phyloP scores from a whole-genome alignment of 2,797 vertebrate genomes.

The Danio kyathit region DNA sequence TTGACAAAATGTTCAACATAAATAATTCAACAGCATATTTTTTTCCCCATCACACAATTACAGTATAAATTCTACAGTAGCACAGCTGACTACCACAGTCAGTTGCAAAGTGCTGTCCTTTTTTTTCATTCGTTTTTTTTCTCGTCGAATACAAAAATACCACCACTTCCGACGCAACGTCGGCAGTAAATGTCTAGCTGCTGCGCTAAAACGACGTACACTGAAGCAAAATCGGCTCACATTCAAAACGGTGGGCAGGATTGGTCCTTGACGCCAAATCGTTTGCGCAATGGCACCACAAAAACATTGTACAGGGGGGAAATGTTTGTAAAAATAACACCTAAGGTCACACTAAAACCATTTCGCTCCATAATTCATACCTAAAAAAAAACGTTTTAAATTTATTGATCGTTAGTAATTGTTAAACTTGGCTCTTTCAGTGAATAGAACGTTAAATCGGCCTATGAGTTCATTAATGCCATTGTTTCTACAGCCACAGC shows the following conservation, averaged over 20 bases:
- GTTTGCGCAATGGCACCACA: constrained; percentile 25
- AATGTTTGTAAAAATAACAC: constrained; percentile 1
- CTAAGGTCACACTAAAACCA: not conserved
- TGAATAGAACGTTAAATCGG: too few relatives aligned
- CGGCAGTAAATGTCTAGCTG: constrained; percentile 64
- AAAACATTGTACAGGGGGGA: not conserved
- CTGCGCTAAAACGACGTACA: constrained; percentile 59
- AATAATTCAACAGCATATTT: constrained; percentile 71
- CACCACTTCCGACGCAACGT: constrained; percentile 56
- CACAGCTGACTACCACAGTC: constrained; percentile 67
- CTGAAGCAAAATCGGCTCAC: constrained; percentile 61
- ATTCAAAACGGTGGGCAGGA: constrained; percentile 55
- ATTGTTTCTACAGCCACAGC: too few relatives aligned
- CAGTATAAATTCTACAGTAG: constrained; percentile 70
- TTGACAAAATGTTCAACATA: constrained; percentile 73
- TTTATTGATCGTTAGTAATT: too few relatives aligned
- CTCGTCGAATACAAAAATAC: constrained; percentile 63
- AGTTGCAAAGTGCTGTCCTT: constrained; percentile 80
- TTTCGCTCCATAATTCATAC: too few relatives aligned
- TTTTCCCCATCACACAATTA: constrained; percentile 53
- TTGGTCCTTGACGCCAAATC: constrained; percentile 55
- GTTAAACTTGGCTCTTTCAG: too few relatives aligned
- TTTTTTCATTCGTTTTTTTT: constrained; percentile 26
- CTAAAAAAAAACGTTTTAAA: not conserved
- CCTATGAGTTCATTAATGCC: too few relatives aligned